Base-by-base conservation (phyloP, 1,140 invertebrate genomes). In the Anastrepha obliqua region DNA sequence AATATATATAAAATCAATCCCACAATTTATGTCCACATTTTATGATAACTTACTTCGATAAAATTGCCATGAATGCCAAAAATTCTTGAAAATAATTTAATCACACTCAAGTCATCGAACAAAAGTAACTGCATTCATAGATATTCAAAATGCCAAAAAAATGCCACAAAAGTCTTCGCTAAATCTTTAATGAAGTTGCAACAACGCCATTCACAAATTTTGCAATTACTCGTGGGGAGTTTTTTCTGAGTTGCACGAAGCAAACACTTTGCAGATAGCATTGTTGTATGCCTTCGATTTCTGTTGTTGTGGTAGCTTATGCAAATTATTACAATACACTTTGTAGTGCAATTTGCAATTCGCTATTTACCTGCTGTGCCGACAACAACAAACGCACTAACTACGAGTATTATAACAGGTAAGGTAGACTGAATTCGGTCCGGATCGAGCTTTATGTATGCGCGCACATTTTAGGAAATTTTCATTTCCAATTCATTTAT, bases 251-350 rank as follows among this genome's bases (percentile, higher is more conserved):
- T 74, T 74, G 70, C 70, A 47, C 70, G 70, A 74, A 47, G 65
- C 29, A 70, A 42, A 42, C 65, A n/a, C 74, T 55, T 9, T 47
- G 67, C 67, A 17, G 67, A 74, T 74, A 62, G 67, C 42, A 74
- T 74, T 74, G 67, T 81, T 81, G 74, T 81, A 81, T 47, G 55
- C 42, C 47, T 55, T 55, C 47, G 70, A 78, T 78, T 60, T 70
- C 65, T 89, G 60, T 47, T 85, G 67, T 78, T 89, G 88, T 64
- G 87, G 88, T 88, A 85, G 44, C 67, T 85, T 85, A 59, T 60
- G 51, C 87, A 87, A 87, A 78, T 81, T 87, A 64, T 62, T 86
- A 47, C 65, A 20, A 81, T 64, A 59, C 44, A 87, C 55, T 87
- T 85, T 87, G 74, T 87, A 81, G 58, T 85, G 44, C 47, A 86